Evolutionary conservation across 2,888 invertebrate genomes (phyloP), one percentile per base, ranked within the genome.

Genomic region (Parelbella ahira): DNA sequence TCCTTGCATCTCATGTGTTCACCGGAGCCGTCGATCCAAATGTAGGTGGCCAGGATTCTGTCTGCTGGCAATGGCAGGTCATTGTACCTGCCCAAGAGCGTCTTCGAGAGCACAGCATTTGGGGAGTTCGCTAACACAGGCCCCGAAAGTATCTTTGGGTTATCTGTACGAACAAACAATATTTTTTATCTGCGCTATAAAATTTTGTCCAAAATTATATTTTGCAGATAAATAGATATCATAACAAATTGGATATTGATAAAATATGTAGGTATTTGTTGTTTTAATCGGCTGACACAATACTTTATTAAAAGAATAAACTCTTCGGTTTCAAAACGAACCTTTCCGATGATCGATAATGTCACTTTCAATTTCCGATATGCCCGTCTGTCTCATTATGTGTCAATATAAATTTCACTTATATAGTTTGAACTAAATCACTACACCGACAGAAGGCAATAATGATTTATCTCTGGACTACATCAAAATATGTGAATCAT

Each of bases 21-120:
- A 10, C 96, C 97, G 9, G 94, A 93, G 13, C 97, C 97, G 68
- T 98, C 97, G 60, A 98, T 96, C 97, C 97, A 98, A 39, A 97
- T 90, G 79, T 98, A 98, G 36, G 95, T 96, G 24, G 94, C 96
- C 68, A 95, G 93, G 38, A 94, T 90, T 68, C 91, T 90, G 60
- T 94, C 91, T 13, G 91, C 92, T 4, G 95, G 93, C 47, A 94
- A 88, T 0, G 95, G 94, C 52, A 97, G 88, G 53, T 91, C 90
- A 68, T 94, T 86, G 77, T 94, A 97, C 44, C 92, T 90, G 49
- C 89, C 88, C 49, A 94, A 73, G 34, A 95, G 88, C 28, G 90
- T 89, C 82, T 95, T 96, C 58, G 94, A 93, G 42, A 95, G 84
- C 51, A 91, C 93, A 56, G 95, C 94, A 77, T 95, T 96, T 21